Percentiles rank a stretch among this genome's conserved stretches.
These are phyloP conservation scores for Calephelis virginiensis DNA, from an alignment of 1,140 invertebrate species.

Conservation along the genomic window DNA sequence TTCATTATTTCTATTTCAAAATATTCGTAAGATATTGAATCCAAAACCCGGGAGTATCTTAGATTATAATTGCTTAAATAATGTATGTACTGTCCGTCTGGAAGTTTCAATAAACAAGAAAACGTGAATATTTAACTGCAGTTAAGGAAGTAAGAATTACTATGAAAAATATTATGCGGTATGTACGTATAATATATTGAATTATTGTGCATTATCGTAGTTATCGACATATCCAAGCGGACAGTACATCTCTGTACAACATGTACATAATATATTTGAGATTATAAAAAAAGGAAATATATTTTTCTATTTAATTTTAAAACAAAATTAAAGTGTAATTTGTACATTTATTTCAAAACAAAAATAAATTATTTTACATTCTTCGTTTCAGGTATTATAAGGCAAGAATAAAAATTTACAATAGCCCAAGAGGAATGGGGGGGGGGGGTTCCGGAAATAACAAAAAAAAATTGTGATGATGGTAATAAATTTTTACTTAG, in stretches of 20 bases:
- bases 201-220: no score
- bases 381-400: constrained; percentile 4
- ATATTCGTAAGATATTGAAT: not conserved
- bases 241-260: not conserved
- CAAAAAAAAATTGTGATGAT: no score
- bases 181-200: no score
- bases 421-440: not conserved
- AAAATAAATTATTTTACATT: constrained; percentile 13
- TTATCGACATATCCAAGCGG: no score
- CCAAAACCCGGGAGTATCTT: constrained; percentile 11
- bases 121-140: not conserved
- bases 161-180: no score
- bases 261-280: not conserved
- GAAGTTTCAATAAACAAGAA: not conserved
- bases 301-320: not conserved
- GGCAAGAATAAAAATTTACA: constrained; percentile 4
- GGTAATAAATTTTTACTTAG: no score
- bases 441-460: no score
- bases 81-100: not conserved
- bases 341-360: constrained; percentile 8
- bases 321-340: not conserved
- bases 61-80: constrained; percentile 13
- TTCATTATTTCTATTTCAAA: constrained; percentile 2
- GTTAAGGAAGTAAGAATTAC: not conserved
- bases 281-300: not conserved